Conservation (phyloP, 2,113 vertebrate species). For the Apus apus region DNA sequence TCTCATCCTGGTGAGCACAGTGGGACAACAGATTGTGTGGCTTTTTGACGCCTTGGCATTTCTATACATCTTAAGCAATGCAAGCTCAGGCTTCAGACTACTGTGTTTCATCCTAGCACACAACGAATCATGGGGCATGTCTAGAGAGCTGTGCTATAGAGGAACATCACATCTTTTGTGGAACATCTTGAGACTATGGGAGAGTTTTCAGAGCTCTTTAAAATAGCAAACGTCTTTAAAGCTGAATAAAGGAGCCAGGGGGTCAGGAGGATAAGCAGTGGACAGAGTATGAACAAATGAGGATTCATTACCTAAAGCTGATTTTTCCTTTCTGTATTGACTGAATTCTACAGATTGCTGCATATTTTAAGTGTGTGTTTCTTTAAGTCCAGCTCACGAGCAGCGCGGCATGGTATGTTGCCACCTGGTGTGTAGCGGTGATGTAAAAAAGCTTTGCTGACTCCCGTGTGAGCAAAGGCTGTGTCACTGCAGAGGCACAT, state of each 20-base stretch:
- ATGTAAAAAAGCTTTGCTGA: background rate
- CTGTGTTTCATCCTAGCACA: background rate
- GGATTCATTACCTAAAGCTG: background rate
- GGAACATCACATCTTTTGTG: background rate
- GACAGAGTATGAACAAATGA: background rate
- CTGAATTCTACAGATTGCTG: background rate
- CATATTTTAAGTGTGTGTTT: background rate
- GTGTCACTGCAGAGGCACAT: constrained; percentile 1
- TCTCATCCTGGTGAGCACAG: background rate
- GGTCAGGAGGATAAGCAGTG: background rate
- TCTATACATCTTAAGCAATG: background rate
- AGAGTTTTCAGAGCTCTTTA: background rate
- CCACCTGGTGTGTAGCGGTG: constrained; percentile 54
- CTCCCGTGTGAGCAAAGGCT: background rate
- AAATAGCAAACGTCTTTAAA: background rate
- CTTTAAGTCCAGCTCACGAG: background rate
- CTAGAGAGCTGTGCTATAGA: background rate
- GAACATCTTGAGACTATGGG: background rate
- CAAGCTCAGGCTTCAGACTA: background rate
- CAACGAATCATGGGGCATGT: background rate
- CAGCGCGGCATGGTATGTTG: constrained; percentile 12
- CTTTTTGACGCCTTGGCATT: background rate
- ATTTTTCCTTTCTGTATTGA: background rate
- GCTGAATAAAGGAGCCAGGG: background rate
- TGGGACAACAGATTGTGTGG: background rate